Evolutionary conservation across 2,888 invertebrate species (phyloP), one percentile per base, ranked within the genome.

Genomic region (Labia minor): DNA sequence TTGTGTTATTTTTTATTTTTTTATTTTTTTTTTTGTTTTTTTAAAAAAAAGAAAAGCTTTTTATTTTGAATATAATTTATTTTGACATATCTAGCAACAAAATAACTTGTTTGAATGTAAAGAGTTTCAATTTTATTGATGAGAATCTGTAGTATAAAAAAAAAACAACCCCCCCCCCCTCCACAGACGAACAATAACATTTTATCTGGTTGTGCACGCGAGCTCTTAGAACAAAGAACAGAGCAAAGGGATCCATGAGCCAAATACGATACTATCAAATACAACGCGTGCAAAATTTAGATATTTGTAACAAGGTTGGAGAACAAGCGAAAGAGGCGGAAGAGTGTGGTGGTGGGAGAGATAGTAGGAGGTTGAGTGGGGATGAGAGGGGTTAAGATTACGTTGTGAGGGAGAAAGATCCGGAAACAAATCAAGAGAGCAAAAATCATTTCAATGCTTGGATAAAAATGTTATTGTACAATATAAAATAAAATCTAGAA

Each of bases 21-120:
- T n/a, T n/a, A n/a, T n/a, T n/a, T n/a, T n/a, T n/a, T n/a, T n/a
- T n/a, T n/a, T n/a, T n/a, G n/a, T n/a, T n/a, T n/a, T n/a, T n/a
- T n/a, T n/a, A n/a, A 26, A 8, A 6, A 8, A 26, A 26, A 6
- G 26, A 8, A 26, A 26, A 26, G 4, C 16, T 49, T 49, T 49
- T 49, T 14, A 49, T 4, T 49, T 49, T n/a, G 14, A 49, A 49
- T 49, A 49, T 49, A 49, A 49, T 10, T 49, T 49, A 49, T 14
- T 49, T 49, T 49, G 49, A 49, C 49, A 49, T 49, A 49, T 49
- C 49, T 49, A 49, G 49, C 49, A 49, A 14, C 49, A 49, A 49
- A 49, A 49, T 49, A 14, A 49, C 49, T 49, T 14, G 49, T 49
- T 49, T 49, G 49, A 49, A 49, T 49, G 49, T 49, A 49, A 33